These are phyloP conservation scores for Notolepis coatsorum DNA, from an alignment of 2,797 vertebrate species.

Conservation along the genomic window DNA sequence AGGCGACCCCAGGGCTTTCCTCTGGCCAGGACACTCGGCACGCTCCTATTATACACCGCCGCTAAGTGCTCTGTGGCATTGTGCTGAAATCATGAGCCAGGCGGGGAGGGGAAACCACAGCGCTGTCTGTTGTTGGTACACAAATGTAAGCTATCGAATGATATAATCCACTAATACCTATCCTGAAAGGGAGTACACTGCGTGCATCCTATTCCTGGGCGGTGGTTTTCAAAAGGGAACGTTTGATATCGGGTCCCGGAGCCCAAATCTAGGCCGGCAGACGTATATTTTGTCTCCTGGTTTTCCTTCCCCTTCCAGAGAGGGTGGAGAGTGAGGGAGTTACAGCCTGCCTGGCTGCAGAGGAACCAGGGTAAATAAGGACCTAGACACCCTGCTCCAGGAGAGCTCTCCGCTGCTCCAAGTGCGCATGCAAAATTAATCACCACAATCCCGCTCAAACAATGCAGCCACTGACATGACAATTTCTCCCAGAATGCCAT, in stretches of 20 bases:
- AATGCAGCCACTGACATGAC: slow-evolving; percentile 83
- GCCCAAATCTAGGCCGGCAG: slow-evolving; percentile 23
- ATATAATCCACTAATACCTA: slow-evolving; percentile 1
- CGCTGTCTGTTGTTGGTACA: slow-evolving; percentile 30
- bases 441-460: slow-evolving; percentile 82
- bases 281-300: slow-evolving; percentile 1
- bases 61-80: slow-evolving; percentile 58
- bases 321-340: slow-evolving; percentile 17
- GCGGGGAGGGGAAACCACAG: not conserved
- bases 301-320: slow-evolving; percentile 21
- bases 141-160: slow-evolving; percentile 31
- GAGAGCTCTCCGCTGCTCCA: slow-evolving; percentile 65
- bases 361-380: slow-evolving; percentile 55
- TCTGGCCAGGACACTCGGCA: slow-evolving; percentile 63
- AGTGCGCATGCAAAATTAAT: slow-evolving; percentile 82
- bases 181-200: slow-evolving; percentile 18
- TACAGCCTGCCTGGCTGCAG: slow-evolving; percentile 31
- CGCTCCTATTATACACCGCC: slow-evolving; percentile 62
- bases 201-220: not conserved
- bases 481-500: slow-evolving; percentile 83
- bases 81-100: slow-evolving; percentile 62
- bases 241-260: slow-evolving; percentile 12
- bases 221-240: slow-evolving; percentile 18
- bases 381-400: slow-evolving; percentile 52
- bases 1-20: slow-evolving; percentile 57